Base-by-base conservation (phyloP, 2,797 vertebrate genomes). In the Hirundo rustica region DNA sequence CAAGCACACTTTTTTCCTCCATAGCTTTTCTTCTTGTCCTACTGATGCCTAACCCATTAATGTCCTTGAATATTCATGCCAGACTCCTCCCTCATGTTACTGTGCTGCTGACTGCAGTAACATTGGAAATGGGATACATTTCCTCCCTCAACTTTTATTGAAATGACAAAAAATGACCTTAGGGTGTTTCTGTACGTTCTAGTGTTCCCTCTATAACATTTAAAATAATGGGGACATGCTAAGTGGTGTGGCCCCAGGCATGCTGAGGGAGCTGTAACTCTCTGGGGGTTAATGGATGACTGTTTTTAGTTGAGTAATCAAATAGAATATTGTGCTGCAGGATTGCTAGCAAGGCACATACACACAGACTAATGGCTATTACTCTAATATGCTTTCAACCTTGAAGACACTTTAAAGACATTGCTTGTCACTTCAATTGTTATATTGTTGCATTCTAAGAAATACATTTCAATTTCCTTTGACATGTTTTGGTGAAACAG, bases 261-360 rank as follows among this genome's bases (percentile, higher is more conserved):
- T 83, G 45, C 47, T 67, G 58, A 29, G n/a, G 44, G 66, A 66
- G 18, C 10, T 75, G 21, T 85, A 27, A 36, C 61, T 96, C 84
- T 92, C 65, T 57, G 62, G 57, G 64, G 79, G 72, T 95, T 96
- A 96, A 96, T 96, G 93, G 94, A 93, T 95, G 79, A 75, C 26
- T 91, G 60, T 86, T 72, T 95, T 78, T 79, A 93, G 83, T 89
- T 84, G 90, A 96, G 83, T 96, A 96, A 96, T 93, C 93, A 97
- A 95, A 95, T 87, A 70, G 80, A 96, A 94, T 93, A 88, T 67
- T 48, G 58, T 87, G 75, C 40, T 73, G 87, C 65, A 71, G 60
- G 84, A 50, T 44, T 81, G 66, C 72, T 91, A 34, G 79, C 65
- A 89, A 96, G 55, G 26, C 61, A 91, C 32, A 81, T 13, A 30